Conservation (phyloP, 2,113 vertebrate genomes). For the Rhinopithecus roxellana region DNA sequence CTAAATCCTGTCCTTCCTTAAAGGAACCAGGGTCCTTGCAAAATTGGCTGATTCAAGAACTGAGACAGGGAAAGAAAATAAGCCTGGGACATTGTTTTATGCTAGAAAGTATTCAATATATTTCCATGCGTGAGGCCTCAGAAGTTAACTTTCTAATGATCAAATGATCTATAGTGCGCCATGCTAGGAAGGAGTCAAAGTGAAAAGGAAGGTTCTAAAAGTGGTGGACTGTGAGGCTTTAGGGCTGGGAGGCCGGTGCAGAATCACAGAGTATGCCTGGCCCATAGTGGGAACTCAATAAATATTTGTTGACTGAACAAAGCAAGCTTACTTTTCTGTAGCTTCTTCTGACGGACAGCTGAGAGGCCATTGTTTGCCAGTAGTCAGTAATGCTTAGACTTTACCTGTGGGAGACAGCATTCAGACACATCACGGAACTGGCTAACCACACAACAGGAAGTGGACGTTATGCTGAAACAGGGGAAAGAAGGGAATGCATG, state of each 20-base stretch:
- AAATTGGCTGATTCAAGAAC: neutral
- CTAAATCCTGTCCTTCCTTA: neutral
- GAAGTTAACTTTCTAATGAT: neutral
- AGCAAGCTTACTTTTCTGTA: neutral
- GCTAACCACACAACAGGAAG: neutral
- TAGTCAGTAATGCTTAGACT: neutral
- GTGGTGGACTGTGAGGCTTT: neutral
- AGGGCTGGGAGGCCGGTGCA: neutral
- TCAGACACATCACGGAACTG: neutral
- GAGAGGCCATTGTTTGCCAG: neutral
- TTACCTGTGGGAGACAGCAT: neutral
- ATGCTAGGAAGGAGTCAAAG: neutral
- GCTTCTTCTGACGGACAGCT: neutral
- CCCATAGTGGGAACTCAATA: too few species aligned
- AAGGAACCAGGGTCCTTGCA: neutral
- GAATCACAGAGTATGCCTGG: neutral
- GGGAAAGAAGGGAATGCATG: neutral
- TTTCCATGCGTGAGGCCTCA: neutral
- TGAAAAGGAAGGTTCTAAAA: neutral
- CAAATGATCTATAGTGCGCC: neutral
- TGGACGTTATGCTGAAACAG: neutral
- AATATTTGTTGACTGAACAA: too few species aligned
- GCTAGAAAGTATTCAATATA: neutral
- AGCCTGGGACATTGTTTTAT: neutral
- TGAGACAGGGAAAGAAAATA: neutral